phyloP scores from a whole-genome alignment of 2,113 vertebrate genomes.

The Ondatra zibethicus region DNA sequence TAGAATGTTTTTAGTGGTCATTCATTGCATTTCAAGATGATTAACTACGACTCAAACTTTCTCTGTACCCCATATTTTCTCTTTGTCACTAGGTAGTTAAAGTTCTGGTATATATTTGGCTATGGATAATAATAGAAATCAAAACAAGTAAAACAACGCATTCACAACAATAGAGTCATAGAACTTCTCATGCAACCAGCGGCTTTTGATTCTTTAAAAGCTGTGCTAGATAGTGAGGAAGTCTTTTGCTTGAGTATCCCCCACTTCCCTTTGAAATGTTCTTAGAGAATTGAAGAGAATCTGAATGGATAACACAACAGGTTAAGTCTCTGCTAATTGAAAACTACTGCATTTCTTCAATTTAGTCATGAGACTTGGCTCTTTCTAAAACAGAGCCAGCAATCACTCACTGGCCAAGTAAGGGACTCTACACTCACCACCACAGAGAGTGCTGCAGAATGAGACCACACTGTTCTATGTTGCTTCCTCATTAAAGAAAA shows the following conservation, averaged over 20 bases:
- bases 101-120: neutral
- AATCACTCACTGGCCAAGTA: neutral
- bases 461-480: neutral
- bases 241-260: neutral
- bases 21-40: neutral
- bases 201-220: neutral
- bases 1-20: neutral
- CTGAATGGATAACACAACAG: neutral
- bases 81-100: neutral
- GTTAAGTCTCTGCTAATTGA: neutral
- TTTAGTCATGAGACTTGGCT: neutral
- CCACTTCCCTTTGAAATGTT: conserved; percentile 7
- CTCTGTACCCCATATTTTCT: neutral
- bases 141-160: neutral
- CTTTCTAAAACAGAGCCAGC: neutral
- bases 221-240: neutral
- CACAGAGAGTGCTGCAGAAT: no score
- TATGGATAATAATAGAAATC: conserved; percentile 12
- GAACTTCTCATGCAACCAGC: neutral
- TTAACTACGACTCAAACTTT: neutral
- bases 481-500: conserved; percentile 2
- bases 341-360: neutral
- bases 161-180: neutral
- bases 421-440: neutral
- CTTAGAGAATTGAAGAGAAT: neutral